These are phyloP conservation scores for Cygnus atratus DNA, from an alignment of 2,113 vertebrate species.

Conservation along the genomic window DNA sequence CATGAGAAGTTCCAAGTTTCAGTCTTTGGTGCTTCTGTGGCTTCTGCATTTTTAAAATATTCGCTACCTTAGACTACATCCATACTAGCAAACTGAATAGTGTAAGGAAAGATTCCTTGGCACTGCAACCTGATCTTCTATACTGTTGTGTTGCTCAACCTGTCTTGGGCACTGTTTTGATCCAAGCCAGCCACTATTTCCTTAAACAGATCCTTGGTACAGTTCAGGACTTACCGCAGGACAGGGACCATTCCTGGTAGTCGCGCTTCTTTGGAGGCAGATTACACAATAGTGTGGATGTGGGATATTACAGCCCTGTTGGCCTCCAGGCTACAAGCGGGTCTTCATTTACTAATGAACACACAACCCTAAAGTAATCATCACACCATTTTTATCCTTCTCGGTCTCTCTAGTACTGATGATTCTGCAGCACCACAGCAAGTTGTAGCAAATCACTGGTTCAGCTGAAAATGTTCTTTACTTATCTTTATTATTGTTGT, in stretches of 20 bases:
- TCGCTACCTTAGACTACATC: neutral
- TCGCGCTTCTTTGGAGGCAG: neutral
- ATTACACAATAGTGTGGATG: neutral
- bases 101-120: neutral
- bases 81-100: neutral
- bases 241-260: neutral
- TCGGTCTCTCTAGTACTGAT: neutral
- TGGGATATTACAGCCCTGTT: neutral
- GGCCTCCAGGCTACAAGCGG: neutral
- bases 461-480: neutral
- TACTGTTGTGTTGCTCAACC: neutral
- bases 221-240: neutral
- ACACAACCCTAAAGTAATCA: neutral
- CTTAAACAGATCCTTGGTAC: neutral
- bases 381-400: neutral
- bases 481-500: neutral
- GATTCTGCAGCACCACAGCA: neutral
- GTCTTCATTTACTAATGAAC: neutral
- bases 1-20: neutral
- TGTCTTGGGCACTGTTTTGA: neutral
- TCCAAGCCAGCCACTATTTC: neutral
- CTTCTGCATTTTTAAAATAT: neutral
- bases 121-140: neutral
- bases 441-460: neutral
- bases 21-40: neutral